phyloP scores from a whole-genome alignment of 2,113 vertebrate genomes.

The Xenopus laevis region DNA sequence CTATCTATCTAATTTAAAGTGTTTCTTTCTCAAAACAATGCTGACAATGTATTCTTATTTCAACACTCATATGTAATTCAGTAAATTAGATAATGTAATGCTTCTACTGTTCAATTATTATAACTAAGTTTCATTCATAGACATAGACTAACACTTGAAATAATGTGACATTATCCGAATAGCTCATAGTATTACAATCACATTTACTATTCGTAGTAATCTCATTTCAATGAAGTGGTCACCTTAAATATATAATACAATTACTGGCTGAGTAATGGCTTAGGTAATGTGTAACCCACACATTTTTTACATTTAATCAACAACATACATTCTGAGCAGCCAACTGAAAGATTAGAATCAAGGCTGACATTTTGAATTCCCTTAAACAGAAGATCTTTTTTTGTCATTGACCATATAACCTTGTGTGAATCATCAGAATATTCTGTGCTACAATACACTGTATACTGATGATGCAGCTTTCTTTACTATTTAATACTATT shows the following conservation, averaged over 20 bases:
- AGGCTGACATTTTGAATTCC: slow-evolving; percentile 21
- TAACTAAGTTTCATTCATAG: no score
- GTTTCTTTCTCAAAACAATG: no score
- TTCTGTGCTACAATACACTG: background rate
- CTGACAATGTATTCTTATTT: no score
- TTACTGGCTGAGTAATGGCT: slow-evolving; percentile 6
- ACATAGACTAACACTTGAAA: no score
- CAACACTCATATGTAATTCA: no score
- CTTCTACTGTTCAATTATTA: no score
- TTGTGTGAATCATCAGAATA: slow-evolving; percentile 15
- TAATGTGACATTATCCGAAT: no score
- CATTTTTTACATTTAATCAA: slow-evolving; percentile 15
- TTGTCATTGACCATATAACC: slow-evolving; percentile 8
- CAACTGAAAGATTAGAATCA: slow-evolving; percentile 13
- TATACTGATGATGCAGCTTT: background rate
- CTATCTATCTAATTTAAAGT: no score
- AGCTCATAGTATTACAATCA: no score
- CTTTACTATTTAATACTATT: no score
- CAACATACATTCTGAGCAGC: background rate
- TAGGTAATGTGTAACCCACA: background rate
- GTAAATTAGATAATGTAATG: no score
- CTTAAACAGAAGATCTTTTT: slow-evolving; percentile 34
- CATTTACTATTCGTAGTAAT: background rate
- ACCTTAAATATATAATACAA: slow-evolving; percentile 8
- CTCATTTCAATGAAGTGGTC: background rate